These are phyloP conservation scores for Calameuta filiformis DNA, from an alignment of 2,888 invertebrate genomes.

Conservation along the genomic window DNA sequence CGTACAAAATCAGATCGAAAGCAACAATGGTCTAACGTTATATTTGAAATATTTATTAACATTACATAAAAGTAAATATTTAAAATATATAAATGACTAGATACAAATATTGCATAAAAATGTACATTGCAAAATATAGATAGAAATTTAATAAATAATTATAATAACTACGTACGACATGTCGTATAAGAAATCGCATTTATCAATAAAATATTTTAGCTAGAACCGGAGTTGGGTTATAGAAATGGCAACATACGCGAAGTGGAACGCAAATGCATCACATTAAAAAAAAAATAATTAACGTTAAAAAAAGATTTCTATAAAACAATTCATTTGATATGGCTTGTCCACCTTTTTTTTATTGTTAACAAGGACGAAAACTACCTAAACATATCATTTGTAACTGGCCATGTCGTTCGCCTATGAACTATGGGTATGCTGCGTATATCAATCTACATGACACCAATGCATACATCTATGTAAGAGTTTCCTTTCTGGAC, in stretches of 20 bases:
- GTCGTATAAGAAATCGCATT: slow-evolving; percentile 23
- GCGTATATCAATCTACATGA: slow-evolving; percentile 23
- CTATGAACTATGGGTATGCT: not conserved
- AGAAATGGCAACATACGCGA: slow-evolving; percentile 39
- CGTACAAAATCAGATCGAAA: not conserved
- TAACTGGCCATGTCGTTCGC: slow-evolving; percentile 33
- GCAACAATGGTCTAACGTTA: slow-evolving; percentile 20
- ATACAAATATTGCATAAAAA: slow-evolving; percentile 65
- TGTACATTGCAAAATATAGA: slow-evolving; percentile 64
- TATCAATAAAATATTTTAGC: slow-evolving; percentile 8
- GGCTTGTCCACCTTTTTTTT: not conserved
- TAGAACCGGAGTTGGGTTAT: slow-evolving; percentile 32
- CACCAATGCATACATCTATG: slow-evolving; percentile 30
- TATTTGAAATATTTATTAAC: slow-evolving; percentile 62
- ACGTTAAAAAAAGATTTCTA: not conserved
- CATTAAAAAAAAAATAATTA: not conserved
- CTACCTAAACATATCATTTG: slow-evolving; percentile 28
- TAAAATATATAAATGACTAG: slow-evolving; percentile 65
- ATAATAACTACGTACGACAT: slow-evolving; percentile 46
- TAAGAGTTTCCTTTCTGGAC: not conserved
- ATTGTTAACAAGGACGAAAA: not conserved
- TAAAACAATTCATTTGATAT: not conserved
- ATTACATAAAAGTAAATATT: slow-evolving; percentile 65
- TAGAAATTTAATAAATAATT: slow-evolving; percentile 61
- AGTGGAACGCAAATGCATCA: not conserved